Base-by-base conservation (phyloP, 2,888 invertebrate species). In the Cremastobaeus sp. region DNA sequence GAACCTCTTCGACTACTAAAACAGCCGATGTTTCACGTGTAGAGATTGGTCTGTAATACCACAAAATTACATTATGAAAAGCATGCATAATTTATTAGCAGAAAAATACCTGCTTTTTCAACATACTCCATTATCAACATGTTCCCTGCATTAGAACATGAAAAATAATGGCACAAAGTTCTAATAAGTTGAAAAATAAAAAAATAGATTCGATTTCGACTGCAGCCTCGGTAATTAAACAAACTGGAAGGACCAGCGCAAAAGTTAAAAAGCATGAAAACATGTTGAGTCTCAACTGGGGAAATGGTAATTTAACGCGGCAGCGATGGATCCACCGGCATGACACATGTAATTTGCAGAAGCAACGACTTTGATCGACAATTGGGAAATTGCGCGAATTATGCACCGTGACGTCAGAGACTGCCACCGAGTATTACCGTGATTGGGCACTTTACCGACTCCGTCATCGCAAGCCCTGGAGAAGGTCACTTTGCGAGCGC, bases 351-450 rank as follows among this genome's bases (percentile, higher is more conserved):
- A 48, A 73, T 73, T 68, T 62, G 62, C 60, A 37, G 55, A 41
- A 65, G 57, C 59, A 43, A 68, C 73, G 62, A 68, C 73, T 73
- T 68, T 68, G 62, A 73, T 73, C 73, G 73, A 60, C 66, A 73
- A 73, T 73, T 73, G 72, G 66, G 66, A 73, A 73, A 73, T 73
- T 73, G 72, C 72, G 21, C 54, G 60, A 66, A 66, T 73, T 62
- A 66, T 41, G 72, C 54, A 15, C 30, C 17, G 59, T 65, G 72
- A 72, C 66, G 62, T 62, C 62, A 62, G 60, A 54, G 21, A 17
- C 55, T 65, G 71, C 37, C 55, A 48, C 32, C 21, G 52, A 48
- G 66, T 54, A 66, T 73, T 66, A 66, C 62, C 32, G 48, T 73
- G 72, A 73, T 73, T 73, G 66, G 66, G 54, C 66, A 66, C 60